These are phyloP conservation scores for Napeogenes inachia DNA, from an alignment of 2,888 invertebrate species.

Conservation along the genomic window DNA sequence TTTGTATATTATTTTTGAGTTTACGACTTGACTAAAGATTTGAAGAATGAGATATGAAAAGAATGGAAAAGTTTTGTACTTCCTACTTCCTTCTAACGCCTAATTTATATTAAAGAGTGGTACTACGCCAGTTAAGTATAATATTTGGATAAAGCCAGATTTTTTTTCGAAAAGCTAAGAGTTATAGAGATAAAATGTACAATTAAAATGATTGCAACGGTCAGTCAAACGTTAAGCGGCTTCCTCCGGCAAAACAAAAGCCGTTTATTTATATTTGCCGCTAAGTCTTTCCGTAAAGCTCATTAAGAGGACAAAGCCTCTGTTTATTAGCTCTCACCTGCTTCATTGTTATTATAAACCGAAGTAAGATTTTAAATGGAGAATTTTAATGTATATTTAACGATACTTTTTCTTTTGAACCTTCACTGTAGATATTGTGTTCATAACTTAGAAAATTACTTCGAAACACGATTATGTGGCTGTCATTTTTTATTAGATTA, in stretches of 20 bases:
- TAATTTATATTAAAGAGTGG: too few species aligned
- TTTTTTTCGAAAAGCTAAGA: too few species aligned
- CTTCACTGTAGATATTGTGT: background rate
- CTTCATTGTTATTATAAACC: slow-evolving; percentile 38
- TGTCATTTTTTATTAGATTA: too few species aligned
- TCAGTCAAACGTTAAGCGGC: slow-evolving; percentile 16
- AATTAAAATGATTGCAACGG: slow-evolving; percentile 18
- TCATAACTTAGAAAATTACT: background rate
- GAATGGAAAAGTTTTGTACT: too few species aligned
- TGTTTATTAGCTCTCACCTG: slow-evolving; percentile 37
- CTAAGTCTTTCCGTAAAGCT: slow-evolving; percentile 39
- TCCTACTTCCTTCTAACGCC: too few species aligned
- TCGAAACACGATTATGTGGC: too few species aligned
- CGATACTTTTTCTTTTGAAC: slow-evolving; percentile 12
- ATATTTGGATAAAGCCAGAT: too few species aligned
- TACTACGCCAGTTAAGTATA: too few species aligned
- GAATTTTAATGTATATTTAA: slow-evolving; percentile 27
- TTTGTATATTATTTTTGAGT: too few species aligned
- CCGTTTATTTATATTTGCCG: slow-evolving; percentile 42
- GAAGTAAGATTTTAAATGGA: slow-evolving; percentile 29
- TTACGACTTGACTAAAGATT: too few species aligned
- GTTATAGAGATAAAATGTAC: background rate
- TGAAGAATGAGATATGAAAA: too few species aligned
- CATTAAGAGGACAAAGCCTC: slow-evolving; percentile 39
- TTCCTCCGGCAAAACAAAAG: slow-evolving; percentile 32